Conservation (phyloP, 2,797 vertebrate species). For the Pygocentrus nattereri region DNA sequence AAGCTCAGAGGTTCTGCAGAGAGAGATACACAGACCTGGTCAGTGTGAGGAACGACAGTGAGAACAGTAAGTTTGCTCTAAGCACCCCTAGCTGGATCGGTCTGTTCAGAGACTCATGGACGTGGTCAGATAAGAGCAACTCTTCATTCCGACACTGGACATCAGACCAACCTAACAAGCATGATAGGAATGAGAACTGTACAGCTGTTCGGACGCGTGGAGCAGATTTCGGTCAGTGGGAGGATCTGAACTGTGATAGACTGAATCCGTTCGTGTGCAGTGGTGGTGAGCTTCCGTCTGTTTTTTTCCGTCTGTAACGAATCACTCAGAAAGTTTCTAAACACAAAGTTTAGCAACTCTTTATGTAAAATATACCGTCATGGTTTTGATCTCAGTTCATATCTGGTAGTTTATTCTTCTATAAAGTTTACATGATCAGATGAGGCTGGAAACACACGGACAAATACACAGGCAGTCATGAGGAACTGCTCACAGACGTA, state of each 20-base stretch:
- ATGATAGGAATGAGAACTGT: background rate
- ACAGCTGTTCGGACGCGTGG: rapidly evolving
- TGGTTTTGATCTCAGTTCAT: too few relatives aligned
- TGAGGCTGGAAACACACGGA: too few relatives aligned
- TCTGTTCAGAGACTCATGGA: constrained; percentile 23
- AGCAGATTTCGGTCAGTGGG: background rate
- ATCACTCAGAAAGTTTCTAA: too few relatives aligned
- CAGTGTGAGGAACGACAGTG: too few relatives aligned
- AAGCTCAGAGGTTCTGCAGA: constrained; percentile 42
- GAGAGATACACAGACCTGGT: constrained; percentile 2
- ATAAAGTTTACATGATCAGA: too few relatives aligned
- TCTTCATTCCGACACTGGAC: constrained; percentile 36
- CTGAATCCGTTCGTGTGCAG: background rate
- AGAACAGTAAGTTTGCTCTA: too few relatives aligned
- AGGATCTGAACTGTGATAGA: rapidly evolving
- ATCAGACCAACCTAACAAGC: background rate
- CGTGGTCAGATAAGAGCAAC: constrained; percentile 42
- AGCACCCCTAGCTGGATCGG: background rate
- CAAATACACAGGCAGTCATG: too few relatives aligned
- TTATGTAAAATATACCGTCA: too few relatives aligned
- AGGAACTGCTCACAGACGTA: too few relatives aligned
- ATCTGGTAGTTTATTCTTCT: too few relatives aligned
- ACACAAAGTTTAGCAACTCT: too few relatives aligned
- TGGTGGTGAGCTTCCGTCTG: background rate
- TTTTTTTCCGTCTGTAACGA: too few relatives aligned